Evolutionary conservation across 92 coral and sea anemone genomes (phyloP), one percentile per base, ranked within the genome.

Genomic region (Plumapathes pennacea): DNA sequence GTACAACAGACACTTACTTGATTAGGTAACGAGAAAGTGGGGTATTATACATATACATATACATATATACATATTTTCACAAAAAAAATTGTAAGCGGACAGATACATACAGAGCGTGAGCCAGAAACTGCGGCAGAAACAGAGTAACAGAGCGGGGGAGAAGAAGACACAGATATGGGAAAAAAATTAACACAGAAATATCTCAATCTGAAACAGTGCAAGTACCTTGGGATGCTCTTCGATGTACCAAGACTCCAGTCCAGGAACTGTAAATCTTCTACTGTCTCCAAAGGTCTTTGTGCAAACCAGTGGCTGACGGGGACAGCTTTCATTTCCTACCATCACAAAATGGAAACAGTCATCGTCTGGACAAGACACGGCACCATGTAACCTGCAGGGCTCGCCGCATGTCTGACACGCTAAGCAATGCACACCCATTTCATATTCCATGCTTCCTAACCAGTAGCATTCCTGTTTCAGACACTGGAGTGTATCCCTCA

Each of bases 391-490:
- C 10, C 40, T 7, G 26, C 67, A 67, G 10, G 32, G 61, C 25
- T 60, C 43, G 31, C 28, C 20, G 9, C 46, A 26, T 33, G 5
- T 41, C 10, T 37, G 22, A 71, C 88, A 81, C 19, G 83, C 67
- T 3, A 83, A 74, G 40, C 88, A 81, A 13, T 57, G 30, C 54
- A 81, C 88, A 44, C 67, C 57, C 1, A 81, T 36, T 52, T 81
- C 61, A 53, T 67, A 76, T 25, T 58, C 50, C 78, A 81, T 58
- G 62, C 57, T 58, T n/a, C 83, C 77, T 29, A 76, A 52, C 46
- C 88, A 81, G 10, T 51, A 66, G 54, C 80, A 81, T 32, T 81
- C 88, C 38, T 46, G 60, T 67, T 82, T 60, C 29, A 81, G 43
- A 23, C 44, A 67, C 19, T 40, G 47, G 27, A 81, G 52, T 13